These are phyloP conservation scores for Drosophila atripex DNA, from an alignment of 2,888 invertebrate genomes.

Conservation along the genomic window DNA sequence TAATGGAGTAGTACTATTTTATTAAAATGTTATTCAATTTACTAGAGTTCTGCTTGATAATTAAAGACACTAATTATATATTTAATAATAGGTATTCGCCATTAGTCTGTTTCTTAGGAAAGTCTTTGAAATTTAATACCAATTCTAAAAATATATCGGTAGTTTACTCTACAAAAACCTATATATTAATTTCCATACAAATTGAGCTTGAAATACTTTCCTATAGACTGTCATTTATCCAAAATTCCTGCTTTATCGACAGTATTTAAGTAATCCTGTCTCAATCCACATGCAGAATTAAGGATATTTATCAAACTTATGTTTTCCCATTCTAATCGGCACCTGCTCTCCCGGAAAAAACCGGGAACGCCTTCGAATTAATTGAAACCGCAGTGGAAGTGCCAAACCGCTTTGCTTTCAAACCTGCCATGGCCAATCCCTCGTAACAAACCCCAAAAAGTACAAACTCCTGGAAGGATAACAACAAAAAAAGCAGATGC, in stretches of 20 bases:
- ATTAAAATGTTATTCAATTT: not conserved
- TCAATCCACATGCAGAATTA: conserved; percentile 9
- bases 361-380: conserved; percentile 65
- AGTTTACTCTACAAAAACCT: no score
- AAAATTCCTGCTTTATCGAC: conserved; percentile 1
- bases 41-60: not conserved
- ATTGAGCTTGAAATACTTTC: not conserved
- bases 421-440: conserved; percentile 36
- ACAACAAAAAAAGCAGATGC: conserved; percentile 33
- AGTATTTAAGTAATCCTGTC: conserved; percentile 22
- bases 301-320: conserved; percentile 1
- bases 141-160: not conserved
- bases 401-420: conserved; percentile 58
- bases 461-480: conserved; percentile 15
- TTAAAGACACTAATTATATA: no score
- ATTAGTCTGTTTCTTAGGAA: no score
- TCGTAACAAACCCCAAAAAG: conserved; percentile 49
- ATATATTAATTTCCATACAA: not conserved
- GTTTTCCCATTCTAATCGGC: conserved; percentile 29
- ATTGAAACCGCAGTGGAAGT: conserved; percentile 72
- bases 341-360: conserved; percentile 12
- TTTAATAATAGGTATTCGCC: no score
- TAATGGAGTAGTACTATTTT: not conserved
- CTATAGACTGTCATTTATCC: not conserved
- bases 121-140: no score